A percentile compares a stretch with the other conserved stretches of the same genome.
phyloP scores from a whole-genome alignment of 2,888 invertebrate genomes.

The Chydorus sphaericus region DNA sequence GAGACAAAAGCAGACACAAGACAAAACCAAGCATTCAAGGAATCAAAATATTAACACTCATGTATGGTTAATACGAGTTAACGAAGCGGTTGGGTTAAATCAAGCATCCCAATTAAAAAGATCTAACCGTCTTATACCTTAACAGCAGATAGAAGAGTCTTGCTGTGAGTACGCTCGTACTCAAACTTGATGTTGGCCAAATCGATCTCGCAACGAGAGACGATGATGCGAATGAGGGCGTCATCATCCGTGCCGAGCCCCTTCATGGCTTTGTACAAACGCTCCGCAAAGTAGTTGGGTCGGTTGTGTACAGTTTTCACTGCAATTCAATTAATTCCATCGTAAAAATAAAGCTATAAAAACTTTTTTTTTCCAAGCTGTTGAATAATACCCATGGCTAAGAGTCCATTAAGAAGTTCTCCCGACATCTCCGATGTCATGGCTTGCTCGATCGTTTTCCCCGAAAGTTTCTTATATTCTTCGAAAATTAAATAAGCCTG shows the following conservation, averaged over 20 bases:
- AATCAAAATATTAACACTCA: no score
- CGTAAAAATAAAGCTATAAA: not conserved
- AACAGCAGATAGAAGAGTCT: slow-evolving; percentile 47
- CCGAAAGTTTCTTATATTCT: slow-evolving; percentile 55
- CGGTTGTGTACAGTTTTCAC: slow-evolving; percentile 54
- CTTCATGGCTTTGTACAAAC: slow-evolving; percentile 41
- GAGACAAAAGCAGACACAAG: no score
- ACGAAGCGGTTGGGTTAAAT: not conserved
- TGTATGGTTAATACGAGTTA: not conserved
- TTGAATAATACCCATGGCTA: slow-evolving; percentile 47
- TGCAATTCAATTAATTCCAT: slow-evolving; percentile 28
- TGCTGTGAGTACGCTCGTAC: slow-evolving; percentile 52
- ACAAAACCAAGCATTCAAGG: no score
- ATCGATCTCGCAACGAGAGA: slow-evolving; percentile 53
- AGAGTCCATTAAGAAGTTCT: slow-evolving; percentile 48
- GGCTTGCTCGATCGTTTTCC: slow-evolving; percentile 56
- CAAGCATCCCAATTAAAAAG: not conserved
- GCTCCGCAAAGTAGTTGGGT: slow-evolving; percentile 50
- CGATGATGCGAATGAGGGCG: slow-evolving; percentile 36
- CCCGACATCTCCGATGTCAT: slow-evolving; percentile 42
- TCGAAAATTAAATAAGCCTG: slow-evolving; percentile 53
- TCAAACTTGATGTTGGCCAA: slow-evolving; percentile 50
- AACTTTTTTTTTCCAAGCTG: not conserved
- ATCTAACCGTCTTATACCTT: slow-evolving; percentile 31
- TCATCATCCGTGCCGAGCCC: slow-evolving; percentile 30